A percentile compares a stretch with the other conserved stretches of the same genome.
Evolutionary conservation across 2,113 vertebrate genomes (phyloP).

Genomic region (Anthoscopus minutus): DNA sequence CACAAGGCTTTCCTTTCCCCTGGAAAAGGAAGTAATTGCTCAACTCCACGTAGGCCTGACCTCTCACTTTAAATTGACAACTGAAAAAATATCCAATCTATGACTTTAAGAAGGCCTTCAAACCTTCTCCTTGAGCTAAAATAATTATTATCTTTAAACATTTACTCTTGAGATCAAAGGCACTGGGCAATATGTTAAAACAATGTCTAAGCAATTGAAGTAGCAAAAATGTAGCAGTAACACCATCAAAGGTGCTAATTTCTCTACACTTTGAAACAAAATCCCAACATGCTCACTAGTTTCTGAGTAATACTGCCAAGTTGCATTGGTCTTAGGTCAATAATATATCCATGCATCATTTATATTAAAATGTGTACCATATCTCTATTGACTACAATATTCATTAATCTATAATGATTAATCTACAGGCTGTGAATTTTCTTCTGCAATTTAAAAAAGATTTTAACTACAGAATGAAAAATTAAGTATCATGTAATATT

Average conservation of each 20-base stretch:
- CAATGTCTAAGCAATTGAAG: not conserved
- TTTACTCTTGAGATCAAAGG: not conserved
- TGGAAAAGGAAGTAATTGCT: not conserved
- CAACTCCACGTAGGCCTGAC: not conserved
- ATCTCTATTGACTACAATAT: not conserved
- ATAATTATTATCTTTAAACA: not conserved
- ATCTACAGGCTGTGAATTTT: not conserved
- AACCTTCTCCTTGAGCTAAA: not conserved
- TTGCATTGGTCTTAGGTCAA: rapidly evolving
- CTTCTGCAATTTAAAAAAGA: not conserved
- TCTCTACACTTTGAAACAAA: not conserved
- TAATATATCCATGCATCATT: not conserved
- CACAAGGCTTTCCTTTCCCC: not conserved
- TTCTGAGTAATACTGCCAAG: not conserved
- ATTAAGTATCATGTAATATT: not conserved
- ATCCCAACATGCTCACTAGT: not conserved
- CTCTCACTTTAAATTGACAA: not conserved
- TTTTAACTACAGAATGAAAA: not conserved
- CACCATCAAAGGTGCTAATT: not conserved
- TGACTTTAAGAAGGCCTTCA: not conserved
- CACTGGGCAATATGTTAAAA: not conserved
- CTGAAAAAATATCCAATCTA: not conserved
- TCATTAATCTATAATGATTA: not conserved
- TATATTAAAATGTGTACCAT: not conserved
- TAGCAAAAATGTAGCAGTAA: not conserved